phyloP scores from a whole-genome alignment of 2,888 invertebrate genomes.

The Eupithecia subumbrata region DNA sequence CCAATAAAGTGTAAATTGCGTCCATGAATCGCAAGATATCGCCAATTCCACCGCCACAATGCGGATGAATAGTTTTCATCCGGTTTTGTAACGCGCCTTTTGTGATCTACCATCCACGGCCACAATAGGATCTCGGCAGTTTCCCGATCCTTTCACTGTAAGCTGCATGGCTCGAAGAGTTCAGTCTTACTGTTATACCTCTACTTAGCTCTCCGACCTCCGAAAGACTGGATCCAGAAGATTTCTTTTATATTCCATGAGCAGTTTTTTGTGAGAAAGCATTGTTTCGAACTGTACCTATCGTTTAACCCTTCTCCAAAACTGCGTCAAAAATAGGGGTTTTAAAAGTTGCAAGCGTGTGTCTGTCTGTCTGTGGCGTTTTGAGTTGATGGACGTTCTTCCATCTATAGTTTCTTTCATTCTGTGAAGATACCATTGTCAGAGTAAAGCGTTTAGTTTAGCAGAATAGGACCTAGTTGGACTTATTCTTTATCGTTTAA shows the following conservation, averaged over 20 bases:
- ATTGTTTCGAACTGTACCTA: neutral
- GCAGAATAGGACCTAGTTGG: too few relatives aligned
- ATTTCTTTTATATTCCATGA: neutral
- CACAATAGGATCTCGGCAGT: neutral
- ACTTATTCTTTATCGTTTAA: neutral
- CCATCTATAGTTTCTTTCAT: too few relatives aligned
- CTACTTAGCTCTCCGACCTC: neutral
- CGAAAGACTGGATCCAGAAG: neutral
- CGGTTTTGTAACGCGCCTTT: slow-evolving; percentile 9
- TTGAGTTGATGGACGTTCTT: too few relatives aligned
- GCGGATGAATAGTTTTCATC: slow-evolving; percentile 4
- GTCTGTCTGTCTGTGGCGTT: neutral
- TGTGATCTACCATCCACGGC: neutral
- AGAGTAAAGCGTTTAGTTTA: too few relatives aligned
- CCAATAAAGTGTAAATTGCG: neutral
- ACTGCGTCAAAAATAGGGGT: neutral
- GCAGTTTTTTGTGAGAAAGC: neutral
- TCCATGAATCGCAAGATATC: neutral
- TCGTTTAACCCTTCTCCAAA: neutral
- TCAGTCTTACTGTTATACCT: neutral
- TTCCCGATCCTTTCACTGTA: neutral
- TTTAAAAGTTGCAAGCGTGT: neutral
- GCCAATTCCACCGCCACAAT: neutral
- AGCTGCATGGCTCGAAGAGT: neutral
- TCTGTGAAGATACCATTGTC: too few relatives aligned